Conservation (phyloP, 2,888 invertebrate species). For the Dicyrtoma fusca region DNA sequence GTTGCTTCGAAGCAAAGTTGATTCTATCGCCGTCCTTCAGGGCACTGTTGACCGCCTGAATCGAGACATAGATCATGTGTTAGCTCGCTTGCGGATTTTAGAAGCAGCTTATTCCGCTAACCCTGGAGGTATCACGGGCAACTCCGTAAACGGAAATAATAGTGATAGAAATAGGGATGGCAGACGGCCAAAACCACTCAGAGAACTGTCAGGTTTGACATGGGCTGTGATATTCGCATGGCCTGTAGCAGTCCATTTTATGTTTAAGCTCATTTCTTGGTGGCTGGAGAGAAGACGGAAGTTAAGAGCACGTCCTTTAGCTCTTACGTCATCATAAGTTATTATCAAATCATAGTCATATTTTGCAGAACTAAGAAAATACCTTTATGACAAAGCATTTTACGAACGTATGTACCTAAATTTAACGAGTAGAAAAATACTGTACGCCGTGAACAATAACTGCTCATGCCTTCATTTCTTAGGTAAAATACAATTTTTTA, state of each 20-base stretch:
- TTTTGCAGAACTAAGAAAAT: no score
- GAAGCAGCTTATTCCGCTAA: conserved; percentile 53
- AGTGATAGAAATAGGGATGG: conserved; percentile 42
- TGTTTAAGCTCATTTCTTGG: conserved; percentile 52
- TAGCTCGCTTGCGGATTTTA: conserved; percentile 51
- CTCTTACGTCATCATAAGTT: background rate
- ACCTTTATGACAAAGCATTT: no score
- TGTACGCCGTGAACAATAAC: no score
- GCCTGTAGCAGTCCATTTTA: conserved; percentile 66
- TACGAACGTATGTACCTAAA: no score
- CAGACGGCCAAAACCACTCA: conserved; percentile 65
- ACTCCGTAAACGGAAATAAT: background rate
- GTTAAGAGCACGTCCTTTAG: background rate
- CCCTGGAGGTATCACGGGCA: conserved; percentile 21
- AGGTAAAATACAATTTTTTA: no score
- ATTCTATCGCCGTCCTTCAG: conserved; percentile 39
- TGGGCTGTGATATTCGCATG: conserved; percentile 68
- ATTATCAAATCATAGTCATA: background rate
- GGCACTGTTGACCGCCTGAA: conserved; percentile 53
- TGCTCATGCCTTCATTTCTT: no score
- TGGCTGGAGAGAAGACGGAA: conserved; percentile 47
- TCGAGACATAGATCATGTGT: conserved; percentile 53
- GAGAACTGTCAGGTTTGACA: conserved; percentile 65
- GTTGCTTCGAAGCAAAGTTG: conserved; percentile 1
- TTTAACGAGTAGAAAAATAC: no score